phyloP scores from a whole-genome alignment of 2,888 invertebrate genomes.

The Oasisia sp. region DNA sequence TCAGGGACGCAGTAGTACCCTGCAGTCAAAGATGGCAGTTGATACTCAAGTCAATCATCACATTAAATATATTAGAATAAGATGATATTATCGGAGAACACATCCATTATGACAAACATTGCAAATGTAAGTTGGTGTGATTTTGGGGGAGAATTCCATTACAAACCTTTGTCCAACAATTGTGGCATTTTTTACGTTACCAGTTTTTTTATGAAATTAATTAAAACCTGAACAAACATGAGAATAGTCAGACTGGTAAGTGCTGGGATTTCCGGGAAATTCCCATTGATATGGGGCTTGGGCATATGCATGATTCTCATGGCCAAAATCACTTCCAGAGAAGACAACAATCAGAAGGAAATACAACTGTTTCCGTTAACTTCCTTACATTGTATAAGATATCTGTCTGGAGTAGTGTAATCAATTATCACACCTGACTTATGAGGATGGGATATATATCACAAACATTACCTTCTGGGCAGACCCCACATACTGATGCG shows the following conservation, averaged over 20 bases:
- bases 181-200: background rate
- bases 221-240: no score
- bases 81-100: background rate
- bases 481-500: conserved; percentile 46
- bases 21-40: conserved; percentile 34
- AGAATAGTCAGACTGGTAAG: no score
- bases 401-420: no score
- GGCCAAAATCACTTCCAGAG: no score
- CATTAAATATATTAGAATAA: background rate
- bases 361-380: no score
- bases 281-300: no score
- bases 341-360: no score
- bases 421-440: no score
- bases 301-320: no score
- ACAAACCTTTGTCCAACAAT: background rate
- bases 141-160: background rate
- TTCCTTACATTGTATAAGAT: no score
- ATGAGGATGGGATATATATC: background rate
- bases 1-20: conserved; percentile 62
- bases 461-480: conserved; percentile 55
- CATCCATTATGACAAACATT: background rate
- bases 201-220: no score
- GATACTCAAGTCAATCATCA: background rate
- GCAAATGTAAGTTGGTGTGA: background rate
- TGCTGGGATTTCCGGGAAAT: no score